These are phyloP conservation scores for Heliconius hewitsoni DNA, from an alignment of 1,140 invertebrate genomes.

Conservation along the genomic window DNA sequence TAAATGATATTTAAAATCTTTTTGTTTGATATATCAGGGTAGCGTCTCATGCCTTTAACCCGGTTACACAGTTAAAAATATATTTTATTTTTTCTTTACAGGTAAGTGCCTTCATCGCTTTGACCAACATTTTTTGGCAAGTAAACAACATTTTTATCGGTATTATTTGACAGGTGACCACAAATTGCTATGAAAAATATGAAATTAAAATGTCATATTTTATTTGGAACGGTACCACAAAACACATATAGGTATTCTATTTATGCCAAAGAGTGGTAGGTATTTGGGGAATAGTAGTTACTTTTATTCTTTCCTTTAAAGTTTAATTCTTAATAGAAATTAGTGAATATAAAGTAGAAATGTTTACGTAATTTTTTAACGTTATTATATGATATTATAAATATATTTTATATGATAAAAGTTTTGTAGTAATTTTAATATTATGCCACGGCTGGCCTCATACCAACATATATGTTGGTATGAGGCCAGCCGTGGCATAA, in stretches of 20 bases:
- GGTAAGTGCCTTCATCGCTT: conserved; percentile 41
- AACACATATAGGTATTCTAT: neutral
- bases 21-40: neutral
- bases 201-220: conserved; percentile 3
- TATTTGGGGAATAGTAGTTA: too few relatives aligned
- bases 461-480: too few relatives aligned
- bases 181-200: conserved; percentile 27
- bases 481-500: too few relatives aligned
- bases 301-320: too few relatives aligned
- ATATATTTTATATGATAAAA: too few relatives aligned
- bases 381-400: too few relatives aligned
- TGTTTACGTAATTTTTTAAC: too few relatives aligned
- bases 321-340: too few relatives aligned
- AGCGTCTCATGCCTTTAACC: neutral
- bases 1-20: neutral
- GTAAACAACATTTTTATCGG: conserved; percentile 18
- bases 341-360: too few relatives aligned
- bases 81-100: conserved; percentile 40
- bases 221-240: neutral
- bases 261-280: neutral
- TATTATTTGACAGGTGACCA: conserved; percentile 23
- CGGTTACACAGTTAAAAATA: conserved; percentile 10
- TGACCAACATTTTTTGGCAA: conserved; percentile 26
- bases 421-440: too few relatives aligned
- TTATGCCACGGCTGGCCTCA: too few relatives aligned